Evolutionary conservation across 2,113 vertebrate species (phyloP).

Genomic region (Bufo gargarizans): DNA sequence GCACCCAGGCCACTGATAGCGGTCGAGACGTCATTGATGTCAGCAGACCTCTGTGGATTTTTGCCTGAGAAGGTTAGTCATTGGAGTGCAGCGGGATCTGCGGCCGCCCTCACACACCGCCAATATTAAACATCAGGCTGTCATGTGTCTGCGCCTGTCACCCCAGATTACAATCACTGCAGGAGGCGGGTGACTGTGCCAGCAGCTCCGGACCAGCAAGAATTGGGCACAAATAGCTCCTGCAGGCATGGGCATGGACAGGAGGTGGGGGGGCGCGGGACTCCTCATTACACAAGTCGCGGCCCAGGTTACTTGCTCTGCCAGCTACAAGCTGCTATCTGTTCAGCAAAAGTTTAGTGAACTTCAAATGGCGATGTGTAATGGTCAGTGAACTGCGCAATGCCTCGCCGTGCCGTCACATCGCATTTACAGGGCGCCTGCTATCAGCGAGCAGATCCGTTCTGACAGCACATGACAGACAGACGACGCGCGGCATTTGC

Average conservation of each 20-base stretch:
- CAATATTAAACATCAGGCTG: not conserved
- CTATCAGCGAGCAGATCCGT: slow-evolving; percentile 63
- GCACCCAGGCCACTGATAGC: no score
- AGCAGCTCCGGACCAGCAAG: not conserved
- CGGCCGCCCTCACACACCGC: not conserved
- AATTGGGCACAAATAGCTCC: slow-evolving; percentile 26
- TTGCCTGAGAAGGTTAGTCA: no score
- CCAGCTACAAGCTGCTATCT: slow-evolving; percentile 64
- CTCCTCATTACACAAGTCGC: slow-evolving; percentile 58
- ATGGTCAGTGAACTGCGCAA: slow-evolving; percentile 77
- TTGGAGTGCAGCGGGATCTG: no score
- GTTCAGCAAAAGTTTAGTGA: slow-evolving; percentile 77
- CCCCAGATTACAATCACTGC: slow-evolving; percentile 18
- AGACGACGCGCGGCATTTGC: slow-evolving; percentile 55
- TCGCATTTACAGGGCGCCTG: slow-evolving; percentile 74
- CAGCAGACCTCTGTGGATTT: no score
- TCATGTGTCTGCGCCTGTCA: slow-evolving; percentile 48
- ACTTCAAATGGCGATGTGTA: slow-evolving; percentile 78
- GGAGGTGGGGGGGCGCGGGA: slow-evolving; percentile 34
- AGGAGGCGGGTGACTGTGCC: slow-evolving; percentile 49
- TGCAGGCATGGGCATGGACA: slow-evolving; percentile 19
- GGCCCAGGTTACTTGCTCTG: slow-evolving; percentile 23
- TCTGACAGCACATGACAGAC: slow-evolving; percentile 75
- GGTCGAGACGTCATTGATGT: no score
- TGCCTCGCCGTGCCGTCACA: slow-evolving; percentile 75